phyloP scores from a whole-genome alignment of 2,888 invertebrate genomes.

The Eurytoma adleriae region DNA sequence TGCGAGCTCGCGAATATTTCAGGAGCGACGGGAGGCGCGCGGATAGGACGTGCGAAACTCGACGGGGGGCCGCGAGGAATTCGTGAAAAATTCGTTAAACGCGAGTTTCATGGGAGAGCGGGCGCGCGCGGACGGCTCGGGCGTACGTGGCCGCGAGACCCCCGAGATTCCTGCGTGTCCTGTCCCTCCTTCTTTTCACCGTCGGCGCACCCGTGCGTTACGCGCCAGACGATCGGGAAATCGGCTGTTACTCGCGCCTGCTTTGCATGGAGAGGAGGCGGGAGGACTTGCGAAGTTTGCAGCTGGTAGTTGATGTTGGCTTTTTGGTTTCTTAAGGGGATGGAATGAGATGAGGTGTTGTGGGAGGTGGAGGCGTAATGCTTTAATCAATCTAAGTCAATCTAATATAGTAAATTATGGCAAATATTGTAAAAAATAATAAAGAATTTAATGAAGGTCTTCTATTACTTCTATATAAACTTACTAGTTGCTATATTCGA shows the following conservation, averaged over 20 bases:
- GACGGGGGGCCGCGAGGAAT: background rate
- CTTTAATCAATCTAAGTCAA: no score
- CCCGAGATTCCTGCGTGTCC: conserved; percentile 7
- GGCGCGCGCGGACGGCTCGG: background rate
- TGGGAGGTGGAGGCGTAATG: no score
- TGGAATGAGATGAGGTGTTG: no score
- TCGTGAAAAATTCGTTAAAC: conserved; percentile 41
- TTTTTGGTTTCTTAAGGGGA: background rate
- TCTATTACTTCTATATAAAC: no score
- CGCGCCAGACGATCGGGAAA: conserved; percentile 4
- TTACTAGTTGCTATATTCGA: no score
- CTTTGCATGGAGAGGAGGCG: background rate
- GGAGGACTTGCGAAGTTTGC: background rate
- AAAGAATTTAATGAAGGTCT: no score
- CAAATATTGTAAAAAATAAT: no score
- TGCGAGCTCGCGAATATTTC: conserved; percentile 57
- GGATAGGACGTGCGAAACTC: background rate
- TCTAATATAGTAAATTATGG: no score
- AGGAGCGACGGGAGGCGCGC: background rate
- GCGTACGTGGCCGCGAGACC: background rate
- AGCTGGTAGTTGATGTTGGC: background rate
- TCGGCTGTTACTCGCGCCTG: background rate
- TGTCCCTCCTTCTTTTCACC: background rate
- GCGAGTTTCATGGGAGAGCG: conserved; percentile 28
- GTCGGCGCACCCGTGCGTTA: conserved; percentile 2